Percentiles rank a stretch among this genome's conserved stretches.
Conservation (phyloP, 2,113 vertebrate species). For the Alosa alosa region DNA sequence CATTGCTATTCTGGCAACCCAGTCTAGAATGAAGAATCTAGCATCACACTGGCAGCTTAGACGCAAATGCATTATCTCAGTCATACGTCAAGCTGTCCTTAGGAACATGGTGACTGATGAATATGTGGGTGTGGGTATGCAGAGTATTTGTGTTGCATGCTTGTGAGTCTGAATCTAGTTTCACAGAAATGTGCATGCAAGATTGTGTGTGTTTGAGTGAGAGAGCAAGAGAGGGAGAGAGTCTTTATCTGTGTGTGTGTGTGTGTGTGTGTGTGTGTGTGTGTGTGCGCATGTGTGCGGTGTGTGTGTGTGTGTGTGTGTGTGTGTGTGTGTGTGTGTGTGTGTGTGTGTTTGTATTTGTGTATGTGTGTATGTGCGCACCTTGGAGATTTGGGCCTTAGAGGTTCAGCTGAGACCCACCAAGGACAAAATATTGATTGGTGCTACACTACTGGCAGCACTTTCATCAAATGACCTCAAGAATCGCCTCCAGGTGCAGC, state of each 20-base stretch:
- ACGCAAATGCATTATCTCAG: not conserved
- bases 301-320: not conserved
- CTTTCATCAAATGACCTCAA: not conserved
- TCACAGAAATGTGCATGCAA: not conserved
- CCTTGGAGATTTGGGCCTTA: not conserved
- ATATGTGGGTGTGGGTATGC: conserved; percentile 4
- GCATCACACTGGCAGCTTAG: not conserved
- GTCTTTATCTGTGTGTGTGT: not conserved
- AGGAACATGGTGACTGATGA: not conserved
- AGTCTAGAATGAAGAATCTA: no score
- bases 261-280: not conserved
- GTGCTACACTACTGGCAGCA: conserved; percentile 19
- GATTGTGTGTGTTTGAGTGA: conserved; percentile 11
- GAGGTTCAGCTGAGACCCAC: conserved; percentile 27
- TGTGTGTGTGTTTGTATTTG: not conserved
- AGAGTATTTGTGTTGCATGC: not conserved
- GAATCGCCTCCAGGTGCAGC: no score
- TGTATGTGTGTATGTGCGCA: not conserved
- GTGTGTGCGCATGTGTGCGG: not conserved
- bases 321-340: not conserved
- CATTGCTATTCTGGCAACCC: no score
- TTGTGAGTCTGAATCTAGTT: not conserved
- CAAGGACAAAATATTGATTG: conserved; percentile 57
- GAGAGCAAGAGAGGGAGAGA: not conserved
- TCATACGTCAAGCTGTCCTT: not conserved